A percentile compares a stretch with the other conserved stretches of the same genome.
Evolutionary conservation across 2,888 invertebrate species (phyloP).

Genomic region (Agrochola circellaris): DNA sequence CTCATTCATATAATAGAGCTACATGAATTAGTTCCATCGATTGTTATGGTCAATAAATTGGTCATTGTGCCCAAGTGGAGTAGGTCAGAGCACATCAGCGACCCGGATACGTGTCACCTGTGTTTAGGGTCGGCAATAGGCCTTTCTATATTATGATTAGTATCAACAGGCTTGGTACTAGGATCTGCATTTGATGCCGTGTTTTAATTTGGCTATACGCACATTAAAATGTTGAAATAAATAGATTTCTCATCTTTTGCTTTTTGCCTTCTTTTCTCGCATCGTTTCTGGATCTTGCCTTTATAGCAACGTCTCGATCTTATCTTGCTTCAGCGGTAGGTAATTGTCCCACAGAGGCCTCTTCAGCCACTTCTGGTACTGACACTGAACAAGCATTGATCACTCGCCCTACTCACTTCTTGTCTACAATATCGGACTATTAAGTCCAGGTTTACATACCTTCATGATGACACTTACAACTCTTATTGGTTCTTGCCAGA

Average conservation of each 20-base stretch:
- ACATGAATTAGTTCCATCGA: conserved; percentile 59
- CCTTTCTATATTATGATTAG: conserved; percentile 10
- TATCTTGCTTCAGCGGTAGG: neutral
- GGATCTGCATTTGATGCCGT: neutral
- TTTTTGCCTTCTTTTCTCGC: neutral
- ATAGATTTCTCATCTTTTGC: neutral
- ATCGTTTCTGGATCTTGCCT: neutral
- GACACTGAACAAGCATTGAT: neutral
- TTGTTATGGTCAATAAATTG: conserved; percentile 62
- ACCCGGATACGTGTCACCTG: conserved; percentile 62
- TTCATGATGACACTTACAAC: neutral
- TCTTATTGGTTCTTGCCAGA: no score
- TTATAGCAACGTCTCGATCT: neutral
- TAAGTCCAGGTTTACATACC: neutral
- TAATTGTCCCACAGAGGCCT: neutral
- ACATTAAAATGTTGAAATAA: neutral
- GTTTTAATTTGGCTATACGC: rapidly evolving
- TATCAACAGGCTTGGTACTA: conserved; percentile 6
- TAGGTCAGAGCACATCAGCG: conserved; percentile 54
- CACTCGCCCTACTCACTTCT: neutral
- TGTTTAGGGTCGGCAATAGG: conserved; percentile 39
- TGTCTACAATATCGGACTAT: neutral
- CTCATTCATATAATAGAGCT: conserved; percentile 37
- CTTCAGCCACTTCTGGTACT: neutral
- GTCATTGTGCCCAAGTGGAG: conserved; percentile 59